Evolutionary conservation across 2,113 vertebrate genomes (phyloP).

Genomic region (Salvelinus alpinus): DNA sequence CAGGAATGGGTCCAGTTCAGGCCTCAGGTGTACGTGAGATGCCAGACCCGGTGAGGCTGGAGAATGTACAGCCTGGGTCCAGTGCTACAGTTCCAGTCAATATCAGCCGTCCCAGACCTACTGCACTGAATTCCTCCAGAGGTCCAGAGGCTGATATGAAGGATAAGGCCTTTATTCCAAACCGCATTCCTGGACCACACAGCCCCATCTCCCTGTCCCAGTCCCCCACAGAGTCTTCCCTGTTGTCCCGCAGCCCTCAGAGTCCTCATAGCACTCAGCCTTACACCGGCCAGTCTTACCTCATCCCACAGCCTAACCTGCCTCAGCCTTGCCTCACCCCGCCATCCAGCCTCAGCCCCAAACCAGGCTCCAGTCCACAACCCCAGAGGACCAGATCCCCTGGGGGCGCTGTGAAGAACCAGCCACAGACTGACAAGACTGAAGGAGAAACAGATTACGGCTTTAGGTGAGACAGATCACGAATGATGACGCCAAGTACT

Average conservation of each 20-base stretch:
- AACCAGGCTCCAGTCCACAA: slow-evolving; percentile 49
- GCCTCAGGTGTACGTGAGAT: slow-evolving; percentile 13
- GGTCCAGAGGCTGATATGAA: slow-evolving; percentile 53
- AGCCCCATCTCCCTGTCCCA: slow-evolving; percentile 37
- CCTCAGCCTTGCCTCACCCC: slow-evolving; percentile 17
- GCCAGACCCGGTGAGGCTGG: slow-evolving; percentile 28
- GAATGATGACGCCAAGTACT: too few relatives aligned
- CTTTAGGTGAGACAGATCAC: slow-evolving; percentile 67
- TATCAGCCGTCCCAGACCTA: slow-evolving; percentile 73
- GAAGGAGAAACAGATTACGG: slow-evolving; percentile 51
- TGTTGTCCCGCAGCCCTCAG: slow-evolving; percentile 51
- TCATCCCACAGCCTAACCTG: slow-evolving; percentile 34
- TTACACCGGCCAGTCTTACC: slow-evolving; percentile 39
- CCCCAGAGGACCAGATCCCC: slow-evolving; percentile 37
- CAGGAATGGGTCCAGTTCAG: slow-evolving; percentile 23
- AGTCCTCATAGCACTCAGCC: slow-evolving; percentile 49
- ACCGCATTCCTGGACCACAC: slow-evolving; percentile 61
- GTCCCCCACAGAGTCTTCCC: slow-evolving; percentile 49
- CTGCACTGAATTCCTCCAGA: slow-evolving; percentile 53
- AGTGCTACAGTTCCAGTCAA: slow-evolving; percentile 35
- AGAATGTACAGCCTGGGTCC: slow-evolving; percentile 9
- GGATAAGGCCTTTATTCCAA: slow-evolving; percentile 67
- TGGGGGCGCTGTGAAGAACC: slow-evolving; percentile 41
- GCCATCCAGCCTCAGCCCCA: slow-evolving; percentile 30
- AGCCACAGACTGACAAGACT: slow-evolving; percentile 40